Conservation (phyloP, 2,888 invertebrate genomes). For the Torymus texanus region DNA sequence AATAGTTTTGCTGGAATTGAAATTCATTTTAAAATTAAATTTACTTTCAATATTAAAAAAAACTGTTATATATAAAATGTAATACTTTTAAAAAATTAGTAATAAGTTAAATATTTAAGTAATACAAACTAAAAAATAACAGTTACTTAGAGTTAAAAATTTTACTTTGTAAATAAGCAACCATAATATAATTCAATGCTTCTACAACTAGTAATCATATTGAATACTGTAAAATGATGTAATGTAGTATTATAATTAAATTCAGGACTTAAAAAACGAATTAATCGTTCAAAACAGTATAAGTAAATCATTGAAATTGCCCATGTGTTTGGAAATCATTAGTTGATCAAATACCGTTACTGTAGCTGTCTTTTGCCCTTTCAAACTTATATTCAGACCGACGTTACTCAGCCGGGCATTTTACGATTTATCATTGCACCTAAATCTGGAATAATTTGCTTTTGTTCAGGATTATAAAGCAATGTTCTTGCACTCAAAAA, state of each 20-base stretch:
- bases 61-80: no score
- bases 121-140: background rate
- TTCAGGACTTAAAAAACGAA: background rate
- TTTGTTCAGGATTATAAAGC: slow-evolving; percentile 71
- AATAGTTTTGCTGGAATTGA: no score
- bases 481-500: slow-evolving; percentile 72
- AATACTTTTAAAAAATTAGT: slow-evolving; percentile 1
- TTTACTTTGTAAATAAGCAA: background rate
- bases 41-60: no score
- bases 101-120: background rate
- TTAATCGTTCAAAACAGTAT: slow-evolving; percentile 6
- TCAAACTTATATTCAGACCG: slow-evolving; percentile 73
- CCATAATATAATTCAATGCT: background rate
- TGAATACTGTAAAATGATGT: slow-evolving; percentile 5
- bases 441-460: slow-evolving; percentile 70
- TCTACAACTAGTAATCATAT: no score
- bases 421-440: slow-evolving; percentile 73
- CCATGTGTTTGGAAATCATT: background rate
- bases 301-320: background rate
- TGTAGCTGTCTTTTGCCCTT: slow-evolving; percentile 58
- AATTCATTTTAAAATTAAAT: no score
- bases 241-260: background rate
- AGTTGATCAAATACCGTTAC: slow-evolving; percentile 12
- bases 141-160: background rate
- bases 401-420: slow-evolving; percentile 75